These are phyloP conservation scores for Varroa destructor DNA, from an alignment of 1,140 invertebrate species.

Conservation along the genomic window DNA sequence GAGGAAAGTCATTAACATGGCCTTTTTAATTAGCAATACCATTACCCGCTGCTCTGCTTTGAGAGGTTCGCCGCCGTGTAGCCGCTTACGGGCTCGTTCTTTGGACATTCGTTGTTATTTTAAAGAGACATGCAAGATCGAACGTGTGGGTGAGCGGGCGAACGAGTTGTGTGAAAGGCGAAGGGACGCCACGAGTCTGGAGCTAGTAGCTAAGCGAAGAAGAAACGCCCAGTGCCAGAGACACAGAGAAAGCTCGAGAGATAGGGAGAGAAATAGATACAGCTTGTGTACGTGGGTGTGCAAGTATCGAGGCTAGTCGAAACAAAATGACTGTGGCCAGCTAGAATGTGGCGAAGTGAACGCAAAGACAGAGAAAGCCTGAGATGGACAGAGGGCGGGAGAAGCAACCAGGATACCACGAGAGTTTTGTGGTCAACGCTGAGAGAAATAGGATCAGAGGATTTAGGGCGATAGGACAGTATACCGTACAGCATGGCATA, in stretches of 20 bases:
- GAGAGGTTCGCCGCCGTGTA: background rate
- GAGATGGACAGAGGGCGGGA: too few relatives aligned
- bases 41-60: background rate
- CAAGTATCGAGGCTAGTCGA: too few relatives aligned
- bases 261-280: too few relatives aligned
- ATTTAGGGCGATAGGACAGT: too few relatives aligned
- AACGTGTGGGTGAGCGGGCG: background rate
- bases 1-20: constrained; percentile 24
- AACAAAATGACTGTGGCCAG: too few relatives aligned
- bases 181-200: background rate
- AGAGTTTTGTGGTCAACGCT: too few relatives aligned
- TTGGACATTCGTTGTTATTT: background rate
- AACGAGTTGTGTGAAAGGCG: background rate
- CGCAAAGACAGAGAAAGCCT: too few relatives aligned
- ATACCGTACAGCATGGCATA: too few relatives aligned
- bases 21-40: constrained; percentile 28
- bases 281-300: too few relatives aligned
- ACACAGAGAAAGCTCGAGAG: background rate
- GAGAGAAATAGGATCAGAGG: too few relatives aligned
- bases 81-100: background rate
- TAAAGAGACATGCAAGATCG: background rate
- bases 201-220: background rate
- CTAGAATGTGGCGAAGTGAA: too few relatives aligned
- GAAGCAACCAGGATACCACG: too few relatives aligned
- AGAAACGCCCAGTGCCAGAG: background rate